Conservation (phyloP, 2,888 invertebrate species). For the Brachyptera risi region DNA sequence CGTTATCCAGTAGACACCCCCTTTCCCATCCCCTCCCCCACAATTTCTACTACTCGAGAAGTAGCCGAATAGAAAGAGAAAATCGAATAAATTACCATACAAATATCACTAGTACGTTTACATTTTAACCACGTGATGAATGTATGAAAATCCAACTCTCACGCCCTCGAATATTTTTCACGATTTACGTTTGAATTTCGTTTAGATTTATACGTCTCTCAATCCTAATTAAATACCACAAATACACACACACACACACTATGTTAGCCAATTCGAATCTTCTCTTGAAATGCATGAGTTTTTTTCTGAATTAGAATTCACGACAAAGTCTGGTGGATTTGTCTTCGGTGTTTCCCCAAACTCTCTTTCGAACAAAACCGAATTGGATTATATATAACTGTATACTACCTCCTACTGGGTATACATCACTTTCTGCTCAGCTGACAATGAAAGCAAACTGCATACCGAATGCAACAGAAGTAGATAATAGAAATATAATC, state of each 20-base stretch:
- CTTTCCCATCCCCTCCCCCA: neutral
- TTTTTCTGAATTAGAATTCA: constrained; percentile 14
- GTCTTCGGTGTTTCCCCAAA: neutral
- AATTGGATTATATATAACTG: too few species aligned
- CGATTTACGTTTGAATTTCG: constrained; percentile 3
- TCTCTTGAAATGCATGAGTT: neutral
- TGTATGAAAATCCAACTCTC: constrained; percentile 6
- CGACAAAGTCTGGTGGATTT: neutral
- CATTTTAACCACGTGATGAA: constrained; percentile 17
- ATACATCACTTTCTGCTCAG: too few species aligned
- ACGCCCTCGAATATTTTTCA: constrained; percentile 5
- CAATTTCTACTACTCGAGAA: neutral
- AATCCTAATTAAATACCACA: neutral
- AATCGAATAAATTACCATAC: constrained; percentile 12
- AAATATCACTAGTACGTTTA: neutral
- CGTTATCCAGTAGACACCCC: neutral
- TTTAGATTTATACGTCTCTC: constrained; percentile 15
- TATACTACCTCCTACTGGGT: too few species aligned
- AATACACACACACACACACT: neutral
- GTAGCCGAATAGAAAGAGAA: neutral
- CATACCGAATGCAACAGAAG: too few species aligned
- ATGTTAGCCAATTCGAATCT: constrained; percentile 2
- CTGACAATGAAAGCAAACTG: too few species aligned
- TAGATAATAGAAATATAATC: too few species aligned
- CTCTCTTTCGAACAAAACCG: too few species aligned